Conservation (phyloP, 2,113 vertebrate species). For the Nestor notabilis region DNA sequence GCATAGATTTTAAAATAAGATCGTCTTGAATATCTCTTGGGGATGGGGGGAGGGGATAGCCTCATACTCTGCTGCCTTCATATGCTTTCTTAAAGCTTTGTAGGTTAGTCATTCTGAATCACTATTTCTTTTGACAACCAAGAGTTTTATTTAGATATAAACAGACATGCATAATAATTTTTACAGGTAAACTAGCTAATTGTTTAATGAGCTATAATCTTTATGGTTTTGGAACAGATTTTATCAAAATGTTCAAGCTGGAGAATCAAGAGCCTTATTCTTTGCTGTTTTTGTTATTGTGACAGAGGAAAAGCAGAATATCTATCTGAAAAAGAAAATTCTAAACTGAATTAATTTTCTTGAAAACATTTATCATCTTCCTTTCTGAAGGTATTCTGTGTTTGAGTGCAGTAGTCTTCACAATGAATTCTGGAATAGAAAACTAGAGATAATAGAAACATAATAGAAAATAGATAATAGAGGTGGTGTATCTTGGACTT, state of each 20-base stretch:
- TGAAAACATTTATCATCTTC: background rate
- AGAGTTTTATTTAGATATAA: background rate
- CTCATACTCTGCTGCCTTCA: background rate
- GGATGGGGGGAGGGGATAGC: background rate
- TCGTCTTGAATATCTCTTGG: background rate
- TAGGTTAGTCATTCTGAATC: background rate
- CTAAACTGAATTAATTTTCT: background rate
- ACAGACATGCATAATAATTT: background rate
- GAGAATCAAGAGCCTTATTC: background rate
- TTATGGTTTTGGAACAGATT: background rate
- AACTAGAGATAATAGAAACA: background rate
- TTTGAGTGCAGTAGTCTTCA: background rate
- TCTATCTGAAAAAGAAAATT: background rate
- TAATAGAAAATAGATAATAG: background rate
- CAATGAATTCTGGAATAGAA: background rate
- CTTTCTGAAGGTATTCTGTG: background rate
- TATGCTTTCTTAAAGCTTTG: background rate
- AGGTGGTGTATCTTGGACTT: background rate
- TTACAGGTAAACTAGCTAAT: background rate
- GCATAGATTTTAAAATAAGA: constrained; percentile 1
- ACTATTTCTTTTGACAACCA: background rate
- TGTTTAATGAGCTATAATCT: background rate
- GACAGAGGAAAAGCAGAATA: background rate
- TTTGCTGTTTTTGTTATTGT: background rate
- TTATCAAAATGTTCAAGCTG: background rate